Evolutionary conservation across 1,140 invertebrate genomes (phyloP), one percentile per base, ranked within the genome.

Genomic region (Hormaphis cornu): DNA sequence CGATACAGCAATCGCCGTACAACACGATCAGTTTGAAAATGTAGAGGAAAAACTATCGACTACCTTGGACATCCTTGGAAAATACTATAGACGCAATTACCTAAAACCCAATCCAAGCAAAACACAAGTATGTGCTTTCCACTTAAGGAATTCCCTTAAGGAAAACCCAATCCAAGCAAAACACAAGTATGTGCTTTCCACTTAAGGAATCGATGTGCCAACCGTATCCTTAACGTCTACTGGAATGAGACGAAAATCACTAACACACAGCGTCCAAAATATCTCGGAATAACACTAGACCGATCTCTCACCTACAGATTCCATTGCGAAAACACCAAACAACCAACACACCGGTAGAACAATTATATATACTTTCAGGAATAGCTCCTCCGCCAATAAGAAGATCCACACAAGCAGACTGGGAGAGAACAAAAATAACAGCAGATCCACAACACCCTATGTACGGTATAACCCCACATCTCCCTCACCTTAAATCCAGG

Each of bases 141-240:
- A 75, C 78, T 79, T 76, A 77, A 76, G 77, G 76, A 76, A 78
- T 76, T n/a, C n/a, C n/a, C n/a, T n/a, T n/a, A n/a, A n/a, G n/a
- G n/a, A n/a, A n/a, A n/a, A n/a, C 42, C 16, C 16, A 46, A 46
- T n/a, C 42, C 42, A 46, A 46, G 42, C 18, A 46, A 46, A 46
- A 46, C 42, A 46, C n/a, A 46, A 46, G 42, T 46, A 10, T 54
- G 52, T 54, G 20, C 8, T 26, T 54, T 54, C 20, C 82, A 75
- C 78, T 79, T 76, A 77, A 76, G 77, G 76, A 76, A 78, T 76
- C 78, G 77, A 79, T 79, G 79, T 80, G 80, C 78, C 79, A 79
- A 75, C 75, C 76, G 79, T 78, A 79, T 78, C 78, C 77, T 79
- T 78, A 79, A 22, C 10, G 52, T 54, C 9, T 26, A 26, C 22